Percentiles rank a stretch among this genome's conserved stretches.
Evolutionary conservation across 1,140 invertebrate species (phyloP).

Genomic region (Notospermus geniculatus): DNA sequence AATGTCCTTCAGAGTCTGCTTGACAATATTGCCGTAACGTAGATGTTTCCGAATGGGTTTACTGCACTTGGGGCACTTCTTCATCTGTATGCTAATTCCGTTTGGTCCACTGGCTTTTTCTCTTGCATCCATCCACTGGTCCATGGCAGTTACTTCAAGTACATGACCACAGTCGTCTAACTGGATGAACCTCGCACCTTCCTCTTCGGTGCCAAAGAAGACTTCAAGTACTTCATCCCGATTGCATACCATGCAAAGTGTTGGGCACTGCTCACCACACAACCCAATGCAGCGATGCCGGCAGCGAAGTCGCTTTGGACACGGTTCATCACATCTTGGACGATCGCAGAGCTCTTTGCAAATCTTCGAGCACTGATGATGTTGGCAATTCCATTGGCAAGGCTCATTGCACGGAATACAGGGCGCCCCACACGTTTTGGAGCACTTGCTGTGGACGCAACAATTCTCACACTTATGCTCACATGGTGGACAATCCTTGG

Average conservation of each 20-base stretch:
- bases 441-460: slow-evolving; percentile 62
- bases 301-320: slow-evolving; percentile 54
- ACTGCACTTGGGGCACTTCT: slow-evolving; percentile 66
- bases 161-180: slow-evolving; percentile 67
- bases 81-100: slow-evolving; percentile 56
- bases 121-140: slow-evolving; percentile 57
- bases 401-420: slow-evolving; percentile 63
- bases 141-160: slow-evolving; percentile 62
- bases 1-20: slow-evolving; percentile 60
- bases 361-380: slow-evolving; percentile 60
- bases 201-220: slow-evolving; percentile 58
- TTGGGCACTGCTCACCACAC: slow-evolving; percentile 67
- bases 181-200: slow-evolving; percentile 57
- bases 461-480: slow-evolving; percentile 59
- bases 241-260: slow-evolving; percentile 53
- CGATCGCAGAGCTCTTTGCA: slow-evolving; percentile 65
- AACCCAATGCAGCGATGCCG: slow-evolving; percentile 67
- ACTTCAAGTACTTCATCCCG: slow-evolving; percentile 60
- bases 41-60: slow-evolving; percentile 63
- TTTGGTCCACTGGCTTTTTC: slow-evolving; percentile 30
- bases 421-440: slow-evolving; percentile 61
- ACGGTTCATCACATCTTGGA: slow-evolving; percentile 56
- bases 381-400: slow-evolving; percentile 57
- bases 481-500: slow-evolving; percentile 35
- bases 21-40: slow-evolving; percentile 64